Conservation (phyloP, 1,140 invertebrate species). For the Dinothrombium tinctorium region DNA sequence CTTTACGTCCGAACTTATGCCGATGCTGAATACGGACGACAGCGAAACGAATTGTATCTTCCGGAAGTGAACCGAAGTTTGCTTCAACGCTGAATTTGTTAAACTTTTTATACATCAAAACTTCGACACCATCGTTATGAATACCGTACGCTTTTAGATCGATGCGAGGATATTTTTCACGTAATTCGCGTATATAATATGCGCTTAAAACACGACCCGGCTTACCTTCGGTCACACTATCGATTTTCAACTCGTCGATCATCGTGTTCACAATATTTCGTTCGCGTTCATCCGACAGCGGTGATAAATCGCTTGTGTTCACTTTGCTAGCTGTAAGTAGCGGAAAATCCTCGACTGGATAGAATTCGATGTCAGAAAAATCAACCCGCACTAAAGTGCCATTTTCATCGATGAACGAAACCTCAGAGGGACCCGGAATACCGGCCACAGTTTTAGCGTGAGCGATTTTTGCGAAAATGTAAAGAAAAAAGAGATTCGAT, state of each 20-base stretch:
- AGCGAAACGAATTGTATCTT: neutral
- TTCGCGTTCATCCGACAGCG: neutral
- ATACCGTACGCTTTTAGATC: neutral
- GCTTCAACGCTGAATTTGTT: neutral
- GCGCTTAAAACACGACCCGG: neutral
- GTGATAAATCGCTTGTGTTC: too few species aligned
- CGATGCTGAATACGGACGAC: neutral
- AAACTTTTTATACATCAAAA: neutral
- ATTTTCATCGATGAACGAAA: conserved; percentile 1
- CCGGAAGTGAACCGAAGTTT: neutral
- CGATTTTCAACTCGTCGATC: neutral
- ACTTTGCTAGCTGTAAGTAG: too few species aligned
- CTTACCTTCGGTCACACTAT: neutral
- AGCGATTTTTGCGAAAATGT: too few species aligned
- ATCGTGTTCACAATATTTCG: neutral
- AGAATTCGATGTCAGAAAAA: conserved; percentile 1
- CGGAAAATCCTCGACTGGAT: neutral
- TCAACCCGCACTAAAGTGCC: neutral
- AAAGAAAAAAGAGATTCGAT: too few species aligned
- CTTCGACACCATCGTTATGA: neutral
- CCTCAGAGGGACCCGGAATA: too few species aligned
- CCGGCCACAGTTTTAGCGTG: too few species aligned
- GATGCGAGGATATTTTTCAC: neutral
- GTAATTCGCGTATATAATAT: neutral
- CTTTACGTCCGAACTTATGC: neutral